A percentile compares a stretch with the other conserved stretches of the same genome.
phyloP scores from a whole-genome alignment of 1,140 invertebrate species.

The Eupristina koningsbergeri region DNA sequence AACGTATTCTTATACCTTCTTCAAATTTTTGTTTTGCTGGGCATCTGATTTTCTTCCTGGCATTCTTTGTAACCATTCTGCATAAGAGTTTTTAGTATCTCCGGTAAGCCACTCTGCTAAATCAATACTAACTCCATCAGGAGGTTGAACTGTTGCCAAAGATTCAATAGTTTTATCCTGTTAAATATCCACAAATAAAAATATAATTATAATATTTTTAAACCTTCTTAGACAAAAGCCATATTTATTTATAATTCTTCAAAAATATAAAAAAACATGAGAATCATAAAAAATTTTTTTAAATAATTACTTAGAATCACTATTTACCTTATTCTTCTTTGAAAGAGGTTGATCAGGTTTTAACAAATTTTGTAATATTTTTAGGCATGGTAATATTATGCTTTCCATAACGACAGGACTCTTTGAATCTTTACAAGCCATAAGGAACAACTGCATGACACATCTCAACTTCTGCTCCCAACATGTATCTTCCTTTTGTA shows the following conservation, averaged over 20 bases:
- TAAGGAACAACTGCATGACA: constrained; percentile 88
- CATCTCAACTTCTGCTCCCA: constrained; percentile 95
- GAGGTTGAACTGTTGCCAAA: constrained; percentile 72
- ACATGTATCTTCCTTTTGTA: constrained; percentile 94
- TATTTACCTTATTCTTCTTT: constrained; percentile 73
- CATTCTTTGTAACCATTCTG: constrained; percentile 79
- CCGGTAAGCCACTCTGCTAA: constrained; percentile 84
- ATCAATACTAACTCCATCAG: constrained; percentile 81
- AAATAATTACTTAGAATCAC: not conserved
- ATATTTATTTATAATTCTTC: no score
- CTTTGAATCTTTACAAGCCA: constrained; percentile 81
- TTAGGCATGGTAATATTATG: constrained; percentile 86
- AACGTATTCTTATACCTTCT: constrained; percentile 55
- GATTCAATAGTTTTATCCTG: constrained; percentile 76
- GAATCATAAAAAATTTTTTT: no score
- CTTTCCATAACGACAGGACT: constrained; percentile 85
- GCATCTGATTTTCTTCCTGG: constrained; percentile 67
- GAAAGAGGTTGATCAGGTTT: constrained; percentile 78
- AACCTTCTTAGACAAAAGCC: no score
- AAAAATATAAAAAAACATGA: no score
- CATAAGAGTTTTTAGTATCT: constrained; percentile 81
- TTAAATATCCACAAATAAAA: constrained; percentile 10
- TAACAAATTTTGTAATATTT: constrained; percentile 86
- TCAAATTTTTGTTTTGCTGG: constrained; percentile 61
- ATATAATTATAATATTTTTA: no score